Percentiles rank a stretch among this genome's conserved stretches.
These are phyloP conservation scores for Euura saliciscinereae DNA, from an alignment of 1,140 invertebrate species.

Conservation along the genomic window DNA sequence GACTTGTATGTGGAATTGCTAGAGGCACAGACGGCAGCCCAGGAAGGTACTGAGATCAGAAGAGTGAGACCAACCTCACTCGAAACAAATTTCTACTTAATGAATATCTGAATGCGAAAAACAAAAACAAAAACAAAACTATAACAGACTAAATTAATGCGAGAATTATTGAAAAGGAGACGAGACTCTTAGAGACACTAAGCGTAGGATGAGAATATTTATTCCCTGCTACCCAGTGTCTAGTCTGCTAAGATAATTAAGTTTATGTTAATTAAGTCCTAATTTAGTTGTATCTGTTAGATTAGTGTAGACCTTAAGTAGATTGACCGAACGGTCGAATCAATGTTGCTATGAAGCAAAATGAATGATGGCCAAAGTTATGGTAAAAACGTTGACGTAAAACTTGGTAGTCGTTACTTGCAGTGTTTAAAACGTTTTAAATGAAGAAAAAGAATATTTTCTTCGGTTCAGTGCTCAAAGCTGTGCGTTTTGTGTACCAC, in stretches of 20 bases:
- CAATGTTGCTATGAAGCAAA: neutral
- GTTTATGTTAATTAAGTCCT: neutral
- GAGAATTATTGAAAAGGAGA: slow-evolving; percentile 28
- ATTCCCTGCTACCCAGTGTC: slow-evolving; percentile 30
- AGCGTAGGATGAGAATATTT: slow-evolving; percentile 31
- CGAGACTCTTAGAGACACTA: slow-evolving; percentile 48
- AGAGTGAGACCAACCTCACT: slow-evolving; percentile 48
- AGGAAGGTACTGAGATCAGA: slow-evolving; percentile 61
- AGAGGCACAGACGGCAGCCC: slow-evolving; percentile 57
- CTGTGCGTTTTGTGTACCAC: neutral
- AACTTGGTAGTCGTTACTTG: neutral
- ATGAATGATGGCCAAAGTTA: neutral
- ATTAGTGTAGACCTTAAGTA: neutral
- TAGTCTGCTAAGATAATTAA: slow-evolving; percentile 21
- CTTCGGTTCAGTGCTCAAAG: neutral
- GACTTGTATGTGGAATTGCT: slow-evolving; percentile 62
- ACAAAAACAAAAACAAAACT: neutral
- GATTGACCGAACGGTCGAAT: neutral
- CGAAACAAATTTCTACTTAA: slow-evolving; percentile 49
- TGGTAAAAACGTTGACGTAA: neutral
- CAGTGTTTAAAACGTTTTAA: neutral
- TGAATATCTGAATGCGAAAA: slow-evolving; percentile 17
- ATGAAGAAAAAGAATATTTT: neutral
- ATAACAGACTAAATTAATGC: too few species aligned
- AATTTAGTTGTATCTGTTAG: too few species aligned